Evolutionary conservation across 2,113 vertebrate species (phyloP).

Genomic region (Typhlomys cinereus): DNA sequence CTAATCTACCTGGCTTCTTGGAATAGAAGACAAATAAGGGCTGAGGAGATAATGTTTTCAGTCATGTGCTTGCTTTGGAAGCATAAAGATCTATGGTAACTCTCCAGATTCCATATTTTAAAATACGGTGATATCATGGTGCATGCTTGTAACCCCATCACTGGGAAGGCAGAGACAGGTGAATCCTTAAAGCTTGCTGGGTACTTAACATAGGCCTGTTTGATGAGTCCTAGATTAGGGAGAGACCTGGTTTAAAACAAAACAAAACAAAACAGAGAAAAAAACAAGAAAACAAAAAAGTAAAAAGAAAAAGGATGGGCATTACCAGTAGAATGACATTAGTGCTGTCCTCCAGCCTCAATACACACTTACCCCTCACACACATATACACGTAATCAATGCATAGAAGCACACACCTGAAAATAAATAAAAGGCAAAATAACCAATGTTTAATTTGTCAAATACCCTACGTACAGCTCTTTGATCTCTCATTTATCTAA

Average conservation of each 20-base stretch:
- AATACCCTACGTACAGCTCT: background rate
- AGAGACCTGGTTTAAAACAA: background rate
- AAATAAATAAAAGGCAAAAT: background rate
- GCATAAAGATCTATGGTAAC: background rate
- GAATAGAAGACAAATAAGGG: background rate
- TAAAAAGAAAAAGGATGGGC: too few species aligned
- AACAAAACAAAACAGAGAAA: too few species aligned
- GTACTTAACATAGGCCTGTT: background rate
- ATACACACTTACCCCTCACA: background rate
- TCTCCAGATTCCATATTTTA: background rate
- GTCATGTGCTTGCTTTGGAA: background rate
- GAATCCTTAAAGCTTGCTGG: background rate
- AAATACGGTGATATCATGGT: background rate
- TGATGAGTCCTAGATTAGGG: background rate
- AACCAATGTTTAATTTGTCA: background rate
- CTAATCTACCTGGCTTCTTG: background rate
- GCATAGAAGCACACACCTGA: too few species aligned
- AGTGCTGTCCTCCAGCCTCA: too few species aligned
- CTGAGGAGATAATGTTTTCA: background rate
- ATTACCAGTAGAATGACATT: too few species aligned
- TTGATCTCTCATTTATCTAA: background rate
- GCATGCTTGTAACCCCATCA: background rate
- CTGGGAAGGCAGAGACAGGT: background rate
- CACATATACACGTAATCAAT: too few species aligned
- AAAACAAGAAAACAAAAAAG: too few species aligned